Base-by-base conservation (phyloP, 2,888 invertebrate species). In the Aromia moschata region DNA sequence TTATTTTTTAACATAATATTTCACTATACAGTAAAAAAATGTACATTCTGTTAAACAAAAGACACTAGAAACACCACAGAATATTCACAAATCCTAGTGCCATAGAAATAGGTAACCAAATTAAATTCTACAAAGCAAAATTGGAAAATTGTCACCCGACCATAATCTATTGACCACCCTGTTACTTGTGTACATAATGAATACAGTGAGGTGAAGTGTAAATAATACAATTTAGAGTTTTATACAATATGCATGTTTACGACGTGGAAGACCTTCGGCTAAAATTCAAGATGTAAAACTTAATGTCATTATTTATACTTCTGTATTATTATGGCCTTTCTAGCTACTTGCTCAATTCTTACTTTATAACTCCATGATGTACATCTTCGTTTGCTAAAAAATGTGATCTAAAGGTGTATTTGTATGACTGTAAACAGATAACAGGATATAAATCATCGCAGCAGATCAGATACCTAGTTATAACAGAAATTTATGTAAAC, bases 181-280 rank as follows among this genome's bases (percentile, higher is more conserved):
- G 16, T 40, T 18, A 40, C 16, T 2, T 40, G n/a, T 17, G 16
- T 5, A 10, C 17, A 40, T 40, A 40, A 40, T 40, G 16, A 17
- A 40, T 15, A 25, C 17, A 17, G 17, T 40, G 15, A 15, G 16
- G 15, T 40, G 40, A 15, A 16, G 40, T 40, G 43, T 43, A 43
- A 43, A 25, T 43, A 43, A 25, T 20, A 43, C 12, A 43, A 43
- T 43, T 43, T 43, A 43, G n/a, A 43, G 17, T 9, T 43, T 43
- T 43, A 43, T 25, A 43, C 43, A 43, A 20, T 20, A 43, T 43
- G 43, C 43, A 43, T 43, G 17, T 40, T 16, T 43, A 43, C 43
- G 43, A 25, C 1, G 20, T 12, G 25, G 43, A 43, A 43, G 14
- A 12, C 43, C 43, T 43, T 43, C 43, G 25, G 25, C 25, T 43